Conservation (phyloP, 2,797 vertebrate genomes). For the Graptemys geographica region DNA sequence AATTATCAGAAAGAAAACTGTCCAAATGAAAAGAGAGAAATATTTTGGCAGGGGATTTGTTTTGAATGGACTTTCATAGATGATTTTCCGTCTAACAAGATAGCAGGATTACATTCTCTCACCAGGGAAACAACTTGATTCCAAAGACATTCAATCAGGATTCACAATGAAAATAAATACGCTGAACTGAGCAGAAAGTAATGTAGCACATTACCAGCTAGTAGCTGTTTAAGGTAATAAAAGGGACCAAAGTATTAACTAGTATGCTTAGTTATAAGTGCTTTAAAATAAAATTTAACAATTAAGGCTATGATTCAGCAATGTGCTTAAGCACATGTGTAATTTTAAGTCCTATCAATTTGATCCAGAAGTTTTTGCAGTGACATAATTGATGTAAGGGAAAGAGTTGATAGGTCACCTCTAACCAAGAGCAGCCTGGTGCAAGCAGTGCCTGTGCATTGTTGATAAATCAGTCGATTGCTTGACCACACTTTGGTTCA, state of each 20-base stretch:
- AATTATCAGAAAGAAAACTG: conserved; percentile 55
- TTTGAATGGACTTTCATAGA: conserved; percentile 58
- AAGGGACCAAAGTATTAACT: background rate
- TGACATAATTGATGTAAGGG: background rate
- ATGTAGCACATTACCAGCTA: conserved; percentile 40
- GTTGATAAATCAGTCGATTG: background rate
- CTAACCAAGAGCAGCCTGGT: background rate
- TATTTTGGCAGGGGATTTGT: conserved; percentile 47
- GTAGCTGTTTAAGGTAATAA: conserved; percentile 1
- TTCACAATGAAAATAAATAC: conserved; percentile 70
- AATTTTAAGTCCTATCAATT: background rate
- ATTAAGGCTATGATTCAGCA: background rate
- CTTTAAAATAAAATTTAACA: conserved; percentile 35
- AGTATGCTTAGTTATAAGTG: background rate
- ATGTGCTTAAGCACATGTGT: background rate
- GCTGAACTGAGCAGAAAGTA: conserved; percentile 57
- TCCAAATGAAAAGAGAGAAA: conserved; percentile 64
- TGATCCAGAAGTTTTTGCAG: background rate
- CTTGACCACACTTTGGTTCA: background rate
- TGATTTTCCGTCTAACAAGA: conserved; percentile 73
- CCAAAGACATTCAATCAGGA: conserved; percentile 63
- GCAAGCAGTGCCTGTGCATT: background rate
- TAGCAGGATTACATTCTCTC: conserved; percentile 63
- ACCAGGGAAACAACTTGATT: conserved; percentile 72
- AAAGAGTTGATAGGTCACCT: background rate